These are phyloP conservation scores for Lochmaea capreae DNA, from an alignment of 2,888 invertebrate species.

Conservation along the genomic window DNA sequence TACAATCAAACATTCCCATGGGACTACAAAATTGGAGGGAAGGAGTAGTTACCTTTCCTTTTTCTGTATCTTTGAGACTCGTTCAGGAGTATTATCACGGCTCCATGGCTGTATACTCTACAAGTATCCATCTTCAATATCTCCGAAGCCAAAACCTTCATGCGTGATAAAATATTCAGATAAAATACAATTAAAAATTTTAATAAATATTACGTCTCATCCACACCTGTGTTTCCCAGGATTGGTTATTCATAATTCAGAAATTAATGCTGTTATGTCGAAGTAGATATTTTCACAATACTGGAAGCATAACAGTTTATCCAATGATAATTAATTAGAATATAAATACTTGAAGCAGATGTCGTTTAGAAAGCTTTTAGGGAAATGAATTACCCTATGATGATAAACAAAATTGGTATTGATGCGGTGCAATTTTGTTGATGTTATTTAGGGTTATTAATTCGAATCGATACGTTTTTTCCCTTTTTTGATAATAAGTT, in stretches of 20 bases:
- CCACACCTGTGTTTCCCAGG: neutral
- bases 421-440: neutral
- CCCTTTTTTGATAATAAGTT: neutral
- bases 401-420: constrained; percentile 1
- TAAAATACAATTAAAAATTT: neutral
- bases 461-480: neutral
- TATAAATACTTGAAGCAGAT: constrained; percentile 3
- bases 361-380: neutral
- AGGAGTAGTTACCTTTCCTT: too few relatives aligned
- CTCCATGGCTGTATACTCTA: too few relatives aligned
- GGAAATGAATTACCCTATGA: constrained; percentile 1
- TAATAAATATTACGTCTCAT: neutral
- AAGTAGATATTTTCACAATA: neutral
- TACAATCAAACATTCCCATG: too few relatives aligned
- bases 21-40: too few relatives aligned
- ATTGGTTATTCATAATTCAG: neutral
- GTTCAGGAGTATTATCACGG: too few relatives aligned
- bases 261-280: neutral
- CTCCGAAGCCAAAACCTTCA: neutral
- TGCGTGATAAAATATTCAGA: too few relatives aligned
- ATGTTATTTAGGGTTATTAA: neutral
- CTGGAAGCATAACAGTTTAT: neutral
- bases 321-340: neutral
- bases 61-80: too few relatives aligned
- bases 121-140: too few relatives aligned